Conservation (phyloP, 2,888 invertebrate genomes). For the Leptinotarsa peninsularis region DNA sequence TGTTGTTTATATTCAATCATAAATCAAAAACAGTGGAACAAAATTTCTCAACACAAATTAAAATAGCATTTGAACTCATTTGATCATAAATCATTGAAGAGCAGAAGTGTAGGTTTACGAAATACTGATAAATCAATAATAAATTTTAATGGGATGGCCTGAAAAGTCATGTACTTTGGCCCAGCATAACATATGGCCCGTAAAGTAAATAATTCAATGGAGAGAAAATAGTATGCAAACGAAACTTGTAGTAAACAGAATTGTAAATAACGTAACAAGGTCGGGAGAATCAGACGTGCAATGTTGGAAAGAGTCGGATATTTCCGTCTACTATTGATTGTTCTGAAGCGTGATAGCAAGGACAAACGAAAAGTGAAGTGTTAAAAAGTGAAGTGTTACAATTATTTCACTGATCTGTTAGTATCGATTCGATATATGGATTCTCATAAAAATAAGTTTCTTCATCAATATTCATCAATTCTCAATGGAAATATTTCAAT, state of each 20-base stretch:
- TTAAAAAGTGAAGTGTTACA: too few relatives aligned
- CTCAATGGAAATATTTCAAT: too few relatives aligned
- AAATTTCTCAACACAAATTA: too few relatives aligned
- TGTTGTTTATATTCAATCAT: too few relatives aligned
- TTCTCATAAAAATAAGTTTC: too few relatives aligned
- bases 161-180: constrained; percentile 1
- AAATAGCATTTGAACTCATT: background rate
- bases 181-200: background rate
- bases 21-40: too few relatives aligned
- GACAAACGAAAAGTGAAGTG: too few relatives aligned
- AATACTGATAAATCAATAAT: background rate
- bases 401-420: too few relatives aligned
- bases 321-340: too few relatives aligned
- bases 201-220: background rate
- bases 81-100: background rate
- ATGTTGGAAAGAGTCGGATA: background rate
- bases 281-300: constrained; percentile 1
- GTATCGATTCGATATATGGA: too few relatives aligned
- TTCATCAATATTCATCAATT: too few relatives aligned
- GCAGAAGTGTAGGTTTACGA: background rate
- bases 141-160: background rate
- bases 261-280: background rate
- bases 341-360: too few relatives aligned
- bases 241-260: background rate
- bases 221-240: background rate